A percentile compares a stretch with the other conserved stretches of the same genome.
Conservation (phyloP, 2,888 invertebrate genomes). For the Deilephila elpenor region DNA sequence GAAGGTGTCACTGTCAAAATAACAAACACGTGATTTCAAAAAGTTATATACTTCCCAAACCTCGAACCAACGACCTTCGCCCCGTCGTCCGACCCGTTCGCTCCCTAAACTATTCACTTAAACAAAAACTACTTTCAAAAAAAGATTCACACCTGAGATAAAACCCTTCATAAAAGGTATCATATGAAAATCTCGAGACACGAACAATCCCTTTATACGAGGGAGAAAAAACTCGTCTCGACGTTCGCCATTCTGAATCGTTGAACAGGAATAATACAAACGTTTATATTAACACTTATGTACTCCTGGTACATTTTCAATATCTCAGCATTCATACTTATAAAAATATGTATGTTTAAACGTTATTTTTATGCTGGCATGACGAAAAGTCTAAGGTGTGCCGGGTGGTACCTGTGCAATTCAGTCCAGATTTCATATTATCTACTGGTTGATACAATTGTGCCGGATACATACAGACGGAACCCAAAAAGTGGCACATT, state of each 20-base stretch:
- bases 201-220: conserved; percentile 48
- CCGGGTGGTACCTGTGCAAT: too few species aligned
- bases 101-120: not conserved
- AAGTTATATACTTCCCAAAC: too few species aligned
- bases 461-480: too few species aligned
- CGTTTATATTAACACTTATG: conserved; percentile 47
- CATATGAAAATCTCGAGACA: conserved; percentile 50
- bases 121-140: conserved; percentile 18
- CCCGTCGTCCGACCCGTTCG: not conserved
- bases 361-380: too few species aligned
- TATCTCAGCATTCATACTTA: conserved; percentile 16
- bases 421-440: too few species aligned
- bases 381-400: too few species aligned
- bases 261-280: conserved; percentile 57
- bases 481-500: too few species aligned
- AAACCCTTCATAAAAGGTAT: conserved; percentile 47
- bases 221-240: conserved; percentile 49
- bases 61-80: too few species aligned
- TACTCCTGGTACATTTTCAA: conserved; percentile 38
- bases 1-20: too few species aligned
- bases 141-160: conserved; percentile 30
- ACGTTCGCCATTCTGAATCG: conserved; percentile 48
- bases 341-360: not conserved
- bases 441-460: too few species aligned
- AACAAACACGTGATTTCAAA: too few species aligned